A percentile compares a stretch with the other conserved stretches of the same genome.
phyloP scores from a whole-genome alignment of 2,113 vertebrate genomes.

The Emydocephalus ijimae region DNA sequence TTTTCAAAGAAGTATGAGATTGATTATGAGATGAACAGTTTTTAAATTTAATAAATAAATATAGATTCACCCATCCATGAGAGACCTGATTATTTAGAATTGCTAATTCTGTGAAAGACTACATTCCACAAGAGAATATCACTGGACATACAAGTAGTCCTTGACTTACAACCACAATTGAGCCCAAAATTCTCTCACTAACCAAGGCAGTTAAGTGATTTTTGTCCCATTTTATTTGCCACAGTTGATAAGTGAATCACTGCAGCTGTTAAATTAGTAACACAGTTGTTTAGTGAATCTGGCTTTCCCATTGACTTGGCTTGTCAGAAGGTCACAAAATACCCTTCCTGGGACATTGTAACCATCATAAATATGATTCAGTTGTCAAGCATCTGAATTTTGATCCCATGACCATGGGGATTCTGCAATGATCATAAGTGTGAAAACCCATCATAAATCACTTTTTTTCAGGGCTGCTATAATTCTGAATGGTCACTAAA shows the following conservation, averaged over 20 bases:
- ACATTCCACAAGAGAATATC: neutral
- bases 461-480: neutral
- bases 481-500: too few species aligned
- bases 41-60: neutral
- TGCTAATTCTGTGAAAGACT: neutral
- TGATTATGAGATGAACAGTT: neutral
- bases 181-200: neutral
- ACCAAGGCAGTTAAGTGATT: neutral
- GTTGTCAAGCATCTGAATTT: neutral
- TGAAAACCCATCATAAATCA: neutral
- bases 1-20: neutral
- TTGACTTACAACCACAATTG: neutral
- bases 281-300: neutral
- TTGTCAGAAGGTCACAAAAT: neutral
- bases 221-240: neutral
- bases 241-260: neutral
- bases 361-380: neutral
- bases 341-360: neutral
- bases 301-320: neutral
- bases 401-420: neutral
- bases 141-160: neutral
- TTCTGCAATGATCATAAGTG: neutral
- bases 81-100: neutral
- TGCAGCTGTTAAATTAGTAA: neutral
- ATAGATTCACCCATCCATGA: neutral